Evolutionary conservation across 2,113 vertebrate genomes (phyloP).

Genomic region (Agapornis roseicollis): DNA sequence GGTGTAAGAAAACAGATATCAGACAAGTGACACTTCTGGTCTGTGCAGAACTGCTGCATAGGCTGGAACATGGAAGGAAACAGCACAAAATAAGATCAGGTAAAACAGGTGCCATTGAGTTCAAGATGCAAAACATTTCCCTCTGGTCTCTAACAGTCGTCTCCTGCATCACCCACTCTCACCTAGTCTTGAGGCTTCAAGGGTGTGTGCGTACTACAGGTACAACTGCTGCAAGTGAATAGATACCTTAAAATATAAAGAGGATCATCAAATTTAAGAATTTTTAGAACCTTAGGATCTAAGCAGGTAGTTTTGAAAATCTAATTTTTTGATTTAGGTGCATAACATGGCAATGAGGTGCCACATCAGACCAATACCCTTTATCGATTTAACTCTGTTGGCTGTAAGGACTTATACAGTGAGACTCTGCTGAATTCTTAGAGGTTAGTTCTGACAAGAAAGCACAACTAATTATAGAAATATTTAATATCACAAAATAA

Average conservation of each 20-base stretch:
- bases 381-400: neutral
- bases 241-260: neutral
- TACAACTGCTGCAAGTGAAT: neutral
- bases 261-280: neutral
- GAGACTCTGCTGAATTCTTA: neutral
- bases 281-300: neutral
- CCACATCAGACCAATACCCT: neutral
- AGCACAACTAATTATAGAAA: neutral
- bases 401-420: fast-evolving
- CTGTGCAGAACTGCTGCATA: neutral
- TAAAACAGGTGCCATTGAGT: neutral
- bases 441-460: neutral
- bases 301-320: neutral
- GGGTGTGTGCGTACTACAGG: neutral
- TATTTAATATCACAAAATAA: neutral
- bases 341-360: neutral
- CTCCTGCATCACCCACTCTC: neutral
- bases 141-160: neutral
- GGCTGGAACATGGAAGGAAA: neutral
- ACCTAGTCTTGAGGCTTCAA: neutral
- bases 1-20: neutral
- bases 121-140: neutral
- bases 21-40: neutral
- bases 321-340: neutral
- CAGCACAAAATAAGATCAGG: neutral